These are phyloP conservation scores for Cololabis saira DNA, from an alignment of 2,113 vertebrate genomes.

Conservation along the genomic window DNA sequence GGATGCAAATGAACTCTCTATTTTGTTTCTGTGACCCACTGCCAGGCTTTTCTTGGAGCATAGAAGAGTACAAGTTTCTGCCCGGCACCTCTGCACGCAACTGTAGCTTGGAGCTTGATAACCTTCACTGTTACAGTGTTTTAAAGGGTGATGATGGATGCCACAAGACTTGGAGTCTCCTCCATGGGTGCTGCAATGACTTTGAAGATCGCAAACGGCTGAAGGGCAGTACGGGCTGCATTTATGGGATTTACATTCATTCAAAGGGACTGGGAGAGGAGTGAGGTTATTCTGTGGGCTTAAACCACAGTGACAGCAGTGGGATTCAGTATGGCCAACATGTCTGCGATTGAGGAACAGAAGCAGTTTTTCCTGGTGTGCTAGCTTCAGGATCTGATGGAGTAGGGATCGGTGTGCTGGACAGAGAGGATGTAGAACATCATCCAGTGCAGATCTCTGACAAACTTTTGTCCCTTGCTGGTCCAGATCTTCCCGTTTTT, in stretches of 20 bases:
- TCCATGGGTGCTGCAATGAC: constrained; percentile 29
- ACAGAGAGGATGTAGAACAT: constrained; percentile 65
- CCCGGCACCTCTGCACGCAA: constrained; percentile 81
- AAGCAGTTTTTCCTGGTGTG: constrained; percentile 54
- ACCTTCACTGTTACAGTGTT: constrained; percentile 69
- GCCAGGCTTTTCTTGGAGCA: constrained; percentile 84
- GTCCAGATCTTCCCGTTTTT: constrained; percentile 44
- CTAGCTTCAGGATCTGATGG: constrained; percentile 68
- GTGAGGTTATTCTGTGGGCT: constrained; percentile 29
- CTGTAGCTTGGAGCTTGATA: constrained; percentile 67
- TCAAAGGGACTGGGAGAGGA: constrained; percentile 20
- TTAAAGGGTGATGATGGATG: constrained; percentile 61
- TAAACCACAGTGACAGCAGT: constrained; percentile 51
- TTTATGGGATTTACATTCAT: constrained; percentile 45
- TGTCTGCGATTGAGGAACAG: constrained; percentile 27
- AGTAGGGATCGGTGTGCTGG: constrained; percentile 68
- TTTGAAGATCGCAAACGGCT: constrained; percentile 42
- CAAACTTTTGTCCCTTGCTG: constrained; percentile 22
- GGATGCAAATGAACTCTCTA: constrained; percentile 65
- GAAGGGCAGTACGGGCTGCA: constrained; percentile 15
- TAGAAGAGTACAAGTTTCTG: constrained; percentile 75
- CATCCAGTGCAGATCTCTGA: constrained; percentile 53
- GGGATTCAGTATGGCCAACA: constrained; percentile 30
- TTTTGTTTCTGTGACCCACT: constrained; percentile 77
- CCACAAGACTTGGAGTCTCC: constrained; percentile 44